phyloP scores from a whole-genome alignment of 2,888 invertebrate species.

The Nymphalis c-album region DNA sequence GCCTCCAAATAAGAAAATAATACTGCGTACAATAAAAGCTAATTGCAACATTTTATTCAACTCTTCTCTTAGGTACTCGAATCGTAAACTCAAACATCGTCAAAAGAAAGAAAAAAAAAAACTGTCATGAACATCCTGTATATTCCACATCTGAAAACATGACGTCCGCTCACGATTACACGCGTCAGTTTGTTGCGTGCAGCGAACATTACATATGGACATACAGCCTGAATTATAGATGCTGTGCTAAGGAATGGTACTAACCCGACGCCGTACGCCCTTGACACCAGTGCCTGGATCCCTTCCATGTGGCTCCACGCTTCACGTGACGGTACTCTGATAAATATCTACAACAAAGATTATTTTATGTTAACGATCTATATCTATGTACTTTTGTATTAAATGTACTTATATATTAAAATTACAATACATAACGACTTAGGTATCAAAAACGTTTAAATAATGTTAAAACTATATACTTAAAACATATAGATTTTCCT shows the following conservation, averaged over 20 bases:
- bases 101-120: background rate
- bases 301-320: conserved; percentile 98
- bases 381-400: background rate
- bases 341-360: conserved; percentile 85
- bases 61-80: no score
- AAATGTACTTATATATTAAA: no score
- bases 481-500: no score
- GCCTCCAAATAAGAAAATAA: no score
- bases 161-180: background rate
- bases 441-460: no score
- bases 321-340: conserved; percentile 98
- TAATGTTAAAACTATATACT: no score
- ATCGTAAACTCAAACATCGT: no score
- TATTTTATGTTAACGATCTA: background rate
- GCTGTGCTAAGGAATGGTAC: conserved; percentile 11
- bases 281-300: conserved; percentile 87
- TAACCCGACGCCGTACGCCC: conserved; percentile 87
- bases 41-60: no score
- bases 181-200: background rate
- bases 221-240: conserved; percentile 26
- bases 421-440: no score
- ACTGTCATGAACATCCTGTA: background rate
- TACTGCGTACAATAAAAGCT: no score
- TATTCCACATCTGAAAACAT: conserved; percentile 2
- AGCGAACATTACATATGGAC: conserved; percentile 14